Evolutionary conservation across 2,888 invertebrate species (phyloP), one percentile per base, ranked within the genome.

Genomic region (Petrolisthes manimaculis): DNA sequence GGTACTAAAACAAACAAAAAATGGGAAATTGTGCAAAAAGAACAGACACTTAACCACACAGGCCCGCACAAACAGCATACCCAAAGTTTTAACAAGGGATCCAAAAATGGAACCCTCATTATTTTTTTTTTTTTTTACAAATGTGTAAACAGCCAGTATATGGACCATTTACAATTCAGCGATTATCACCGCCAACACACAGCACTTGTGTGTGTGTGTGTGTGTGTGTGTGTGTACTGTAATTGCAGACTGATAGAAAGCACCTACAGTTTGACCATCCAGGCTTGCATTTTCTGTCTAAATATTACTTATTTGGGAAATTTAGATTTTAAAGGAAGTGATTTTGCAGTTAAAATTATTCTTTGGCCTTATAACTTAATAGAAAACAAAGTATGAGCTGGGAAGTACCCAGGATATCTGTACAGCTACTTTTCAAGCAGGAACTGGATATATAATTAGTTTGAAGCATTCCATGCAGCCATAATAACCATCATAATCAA

Each of bases 381-480:
- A 84, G 78, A 88, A 84, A 71, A 71, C 21, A n/a, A 12, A 71
- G 14, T 18, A 71, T 18, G 21, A 88, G 78, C 83, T 84, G 84
- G 87, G 84, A 88, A 88, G 86, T 82, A 86, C 75, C 86, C 86
- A 86, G 86, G 86, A 82, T 82, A 82, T 79, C 78, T 67, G 53
- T 86, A 86, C 24, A 84, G 84, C 83, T 84, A 88, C 87, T 88
- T 88, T 82, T 88, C 71, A 88, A 88, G 87, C 87, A 88, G 84
- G 87, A 83, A 84, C 80, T 83, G 87, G 84, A 84, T 88, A 88
- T 82, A 86, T 84, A 84, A 78, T 82, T 82, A 80, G 77, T 82
- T 86, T 86, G 54, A 86, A 86, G 86, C 81, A 86, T 86, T 86
- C 74, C 81, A 86, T 82, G 77, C 75, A 71, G 14, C 21, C 55